Evolutionary conservation across 2,797 vertebrate genomes (phyloP).

Genomic region (Hypotaenidia okinawae): DNA sequence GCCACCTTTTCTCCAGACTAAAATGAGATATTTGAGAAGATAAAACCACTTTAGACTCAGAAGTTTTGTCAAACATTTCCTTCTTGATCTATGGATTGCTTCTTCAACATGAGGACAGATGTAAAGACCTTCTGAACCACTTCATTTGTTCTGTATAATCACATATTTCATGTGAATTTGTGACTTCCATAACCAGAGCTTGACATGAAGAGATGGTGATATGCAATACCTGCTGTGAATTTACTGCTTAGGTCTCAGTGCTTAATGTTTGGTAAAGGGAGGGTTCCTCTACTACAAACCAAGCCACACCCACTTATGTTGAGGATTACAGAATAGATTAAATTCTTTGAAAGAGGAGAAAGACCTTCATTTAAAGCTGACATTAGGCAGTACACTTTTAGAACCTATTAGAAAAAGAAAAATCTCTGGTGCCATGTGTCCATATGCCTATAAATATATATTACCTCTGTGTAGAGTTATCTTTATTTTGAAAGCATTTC

Average conservation of each 20-base stretch:
- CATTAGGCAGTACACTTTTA: neutral
- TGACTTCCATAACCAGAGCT: neutral
- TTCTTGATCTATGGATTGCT: neutral
- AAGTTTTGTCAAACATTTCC: neutral
- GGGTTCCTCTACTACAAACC: neutral
- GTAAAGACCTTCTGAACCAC: neutral
- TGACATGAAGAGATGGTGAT: neutral
- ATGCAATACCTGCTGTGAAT: neutral
- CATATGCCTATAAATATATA: neutral
- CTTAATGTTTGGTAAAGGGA: neutral
- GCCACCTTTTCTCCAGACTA: too few species aligned
- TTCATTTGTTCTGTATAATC: neutral
- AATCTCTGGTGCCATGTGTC: constrained; percentile 4
- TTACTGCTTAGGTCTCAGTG: neutral
- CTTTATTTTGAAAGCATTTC: neutral
- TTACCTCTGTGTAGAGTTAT: neutral
- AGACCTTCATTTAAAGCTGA: neutral
- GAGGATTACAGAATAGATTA: neutral
- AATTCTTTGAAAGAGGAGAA: neutral
- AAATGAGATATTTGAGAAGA: neutral
- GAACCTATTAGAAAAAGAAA: neutral
- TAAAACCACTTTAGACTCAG: neutral
- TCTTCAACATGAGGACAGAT: neutral
- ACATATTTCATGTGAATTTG: neutral
- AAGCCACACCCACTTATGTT: neutral